Evolutionary conservation across 2,888 invertebrate genomes (phyloP).

Genomic region (Scelioninae gen. 2): DNA sequence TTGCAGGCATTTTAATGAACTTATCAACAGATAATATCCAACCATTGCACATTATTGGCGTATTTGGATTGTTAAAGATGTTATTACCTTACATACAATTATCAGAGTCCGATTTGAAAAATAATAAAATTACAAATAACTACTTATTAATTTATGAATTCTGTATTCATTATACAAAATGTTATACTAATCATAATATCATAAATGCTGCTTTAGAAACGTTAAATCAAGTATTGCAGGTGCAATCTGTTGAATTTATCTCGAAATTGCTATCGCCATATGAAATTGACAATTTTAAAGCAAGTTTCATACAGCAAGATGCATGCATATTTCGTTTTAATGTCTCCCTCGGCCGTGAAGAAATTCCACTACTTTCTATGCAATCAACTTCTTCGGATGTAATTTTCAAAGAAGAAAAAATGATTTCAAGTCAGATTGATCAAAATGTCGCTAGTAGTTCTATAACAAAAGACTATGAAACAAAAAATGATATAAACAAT

Average conservation of each 20-base stretch:
- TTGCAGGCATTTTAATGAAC: conserved; percentile 62
- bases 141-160: conserved; percentile 84
- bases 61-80: conserved; percentile 80
- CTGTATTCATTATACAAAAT: conserved; percentile 82
- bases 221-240: conserved; percentile 77
- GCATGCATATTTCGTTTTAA: conserved; percentile 31
- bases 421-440: conserved; percentile 18
- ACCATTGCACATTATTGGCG: conserved; percentile 79
- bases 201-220: conserved; percentile 90
- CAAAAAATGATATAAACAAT: conserved; percentile 34
- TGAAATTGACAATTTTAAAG: conserved; percentile 73
- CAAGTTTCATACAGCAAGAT: conserved; percentile 61
- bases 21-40: conserved; percentile 61
- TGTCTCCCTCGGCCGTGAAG: conserved; percentile 10
- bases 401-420: conserved; percentile 23
- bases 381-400: conserved; percentile 44
- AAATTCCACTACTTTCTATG: conserved; percentile 20
- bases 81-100: conserved; percentile 78
- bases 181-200: conserved; percentile 88
- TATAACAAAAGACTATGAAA: background rate
- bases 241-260: conserved; percentile 75
- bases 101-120: conserved; percentile 59
- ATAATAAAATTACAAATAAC: conserved; percentile 65
- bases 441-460: background rate
- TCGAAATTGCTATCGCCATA: conserved; percentile 74